These are phyloP conservation scores for Podarcis lilfordi DNA, from an alignment of 2,797 vertebrate genomes.

Conservation along the genomic window DNA sequence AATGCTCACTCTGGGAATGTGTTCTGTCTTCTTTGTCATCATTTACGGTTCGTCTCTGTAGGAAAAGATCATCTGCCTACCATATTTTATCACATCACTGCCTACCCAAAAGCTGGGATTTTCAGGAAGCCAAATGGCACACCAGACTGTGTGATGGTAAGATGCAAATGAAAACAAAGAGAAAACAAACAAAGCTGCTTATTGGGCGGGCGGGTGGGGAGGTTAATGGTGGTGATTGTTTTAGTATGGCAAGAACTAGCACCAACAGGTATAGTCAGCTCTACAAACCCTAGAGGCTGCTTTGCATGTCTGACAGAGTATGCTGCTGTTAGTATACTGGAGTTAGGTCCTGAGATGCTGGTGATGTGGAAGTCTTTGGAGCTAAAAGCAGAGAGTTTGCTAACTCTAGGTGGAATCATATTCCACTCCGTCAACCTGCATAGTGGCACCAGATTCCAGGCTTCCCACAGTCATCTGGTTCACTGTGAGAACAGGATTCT, in stretches of 20 bases:
- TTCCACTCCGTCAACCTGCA: no score
- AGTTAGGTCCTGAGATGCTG: background rate
- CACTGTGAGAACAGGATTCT: no score
- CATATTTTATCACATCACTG: background rate
- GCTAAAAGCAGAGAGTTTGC: background rate
- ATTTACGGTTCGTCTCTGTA: background rate
- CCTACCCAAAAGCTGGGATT: background rate
- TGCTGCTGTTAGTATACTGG: background rate
- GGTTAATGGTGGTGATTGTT: background rate
- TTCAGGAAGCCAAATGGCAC: background rate
- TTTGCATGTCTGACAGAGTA: background rate
- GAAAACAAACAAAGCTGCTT: background rate
- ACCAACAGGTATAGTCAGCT: background rate
- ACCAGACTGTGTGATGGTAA: background rate
- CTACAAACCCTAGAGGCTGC: background rate
- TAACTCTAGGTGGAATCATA: background rate
- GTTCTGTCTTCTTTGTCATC: background rate
- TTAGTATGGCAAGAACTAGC: background rate
- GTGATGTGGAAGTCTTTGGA: background rate
- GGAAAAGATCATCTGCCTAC: background rate
- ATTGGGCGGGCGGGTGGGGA: no score
- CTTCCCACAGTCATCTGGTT: no score
- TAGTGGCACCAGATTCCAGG: background rate
- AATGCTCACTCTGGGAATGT: conserved; percentile 50
- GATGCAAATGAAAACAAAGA: background rate